A percentile compares a stretch with the other conserved stretches of the same genome.
Evolutionary conservation across 2,888 invertebrate genomes (phyloP).

Genomic region (Aspidiotus destructor): DNA sequence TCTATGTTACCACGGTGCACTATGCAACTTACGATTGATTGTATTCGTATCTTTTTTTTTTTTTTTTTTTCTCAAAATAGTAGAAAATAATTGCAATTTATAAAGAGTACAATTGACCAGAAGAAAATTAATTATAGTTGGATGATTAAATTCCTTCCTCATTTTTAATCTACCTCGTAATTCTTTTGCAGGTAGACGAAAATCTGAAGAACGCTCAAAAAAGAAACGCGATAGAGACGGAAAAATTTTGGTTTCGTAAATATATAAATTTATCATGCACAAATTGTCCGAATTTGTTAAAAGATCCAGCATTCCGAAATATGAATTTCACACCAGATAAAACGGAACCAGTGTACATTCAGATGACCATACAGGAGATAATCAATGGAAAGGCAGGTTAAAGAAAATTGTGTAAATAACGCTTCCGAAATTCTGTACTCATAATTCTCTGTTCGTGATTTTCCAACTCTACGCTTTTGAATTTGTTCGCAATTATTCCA

Average conservation of each 20-base stretch:
- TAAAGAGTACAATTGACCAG: too few relatives aligned
- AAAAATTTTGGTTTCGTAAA: constrained; percentile 92
- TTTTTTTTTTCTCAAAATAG: too few relatives aligned
- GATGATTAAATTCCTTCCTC: too few relatives aligned
- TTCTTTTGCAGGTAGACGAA: constrained; percentile 62
- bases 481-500: too few relatives aligned
- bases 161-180: too few relatives aligned
- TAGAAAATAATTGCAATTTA: too few relatives aligned
- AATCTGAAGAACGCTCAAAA: constrained; percentile 95
- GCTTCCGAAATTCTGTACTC: neutral
- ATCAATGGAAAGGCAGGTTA: constrained; percentile 78
- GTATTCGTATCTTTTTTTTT: too few relatives aligned
- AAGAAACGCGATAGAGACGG: constrained; percentile 68
- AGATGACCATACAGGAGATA: constrained; percentile 91
- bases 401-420: neutral
- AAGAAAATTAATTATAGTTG: too few relatives aligned
- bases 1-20: too few relatives aligned
- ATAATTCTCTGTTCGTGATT: neutral
- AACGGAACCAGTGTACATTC: constrained; percentile 25
- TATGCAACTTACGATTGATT: too few relatives aligned
- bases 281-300: constrained; percentile 37
- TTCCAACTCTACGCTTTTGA: neutral
- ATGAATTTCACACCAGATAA: constrained; percentile 28
- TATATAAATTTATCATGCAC: constrained; percentile 53
- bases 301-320: constrained; percentile 21